Evolutionary conservation across 2,113 vertebrate species (phyloP).

Genomic region (Leptodactylus fuscus): DNA sequence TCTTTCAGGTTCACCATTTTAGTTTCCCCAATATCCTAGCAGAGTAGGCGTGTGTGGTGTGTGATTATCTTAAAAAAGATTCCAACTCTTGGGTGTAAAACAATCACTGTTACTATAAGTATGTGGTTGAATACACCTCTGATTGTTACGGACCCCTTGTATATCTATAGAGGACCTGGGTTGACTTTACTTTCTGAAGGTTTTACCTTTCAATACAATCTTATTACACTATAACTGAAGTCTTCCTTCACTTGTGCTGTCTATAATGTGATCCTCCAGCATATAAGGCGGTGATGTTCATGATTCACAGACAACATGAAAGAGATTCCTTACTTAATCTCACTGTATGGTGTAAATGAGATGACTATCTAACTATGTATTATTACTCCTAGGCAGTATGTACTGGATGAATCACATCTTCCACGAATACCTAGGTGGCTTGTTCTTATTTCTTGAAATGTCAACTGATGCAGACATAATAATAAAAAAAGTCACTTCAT

Average conservation of each 20-base stretch:
- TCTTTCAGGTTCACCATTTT: too few species aligned
- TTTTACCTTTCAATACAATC: background rate
- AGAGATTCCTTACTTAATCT: background rate
- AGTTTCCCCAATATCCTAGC: too few species aligned
- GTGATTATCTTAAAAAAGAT: too few species aligned
- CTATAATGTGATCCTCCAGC: background rate
- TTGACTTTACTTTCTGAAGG: background rate
- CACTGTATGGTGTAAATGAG: background rate
- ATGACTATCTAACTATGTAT: background rate
- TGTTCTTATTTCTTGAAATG: background rate
- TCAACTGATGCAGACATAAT: background rate
- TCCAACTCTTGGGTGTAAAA: too few species aligned
- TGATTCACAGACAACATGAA: background rate
- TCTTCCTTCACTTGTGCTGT: background rate
- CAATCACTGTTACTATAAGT: too few species aligned
- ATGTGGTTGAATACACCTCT: too few species aligned
- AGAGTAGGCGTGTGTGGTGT: too few species aligned
- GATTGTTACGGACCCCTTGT: too few species aligned
- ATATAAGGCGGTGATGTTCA: background rate
- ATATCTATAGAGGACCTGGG: too few species aligned
- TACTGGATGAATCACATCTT: constrained; percentile 11
- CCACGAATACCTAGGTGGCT: background rate
- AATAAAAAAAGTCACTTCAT: background rate
- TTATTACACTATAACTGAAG: too few species aligned
- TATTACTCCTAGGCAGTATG: background rate